Evolutionary conservation across 2,888 invertebrate species (phyloP).

Genomic region (Brachyptera putata): DNA sequence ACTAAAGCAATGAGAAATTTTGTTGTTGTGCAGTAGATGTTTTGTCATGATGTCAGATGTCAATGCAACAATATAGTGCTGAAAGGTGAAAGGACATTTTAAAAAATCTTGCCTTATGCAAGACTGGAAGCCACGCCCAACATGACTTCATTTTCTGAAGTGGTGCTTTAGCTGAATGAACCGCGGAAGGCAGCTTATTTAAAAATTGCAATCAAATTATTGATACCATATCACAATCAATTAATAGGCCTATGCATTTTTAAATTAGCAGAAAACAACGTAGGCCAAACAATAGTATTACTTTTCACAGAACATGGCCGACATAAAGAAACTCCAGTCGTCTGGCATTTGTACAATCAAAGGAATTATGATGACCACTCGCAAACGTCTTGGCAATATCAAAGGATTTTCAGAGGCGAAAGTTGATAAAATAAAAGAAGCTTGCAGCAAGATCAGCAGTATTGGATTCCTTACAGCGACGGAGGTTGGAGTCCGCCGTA

Average conservation of each 20-base stretch:
- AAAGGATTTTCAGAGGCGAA: constrained; percentile 75
- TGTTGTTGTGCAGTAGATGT: neutral
- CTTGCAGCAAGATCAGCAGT: constrained; percentile 60
- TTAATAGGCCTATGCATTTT: neutral
- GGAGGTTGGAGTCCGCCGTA: constrained; percentile 67
- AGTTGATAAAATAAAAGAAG: constrained; percentile 76
- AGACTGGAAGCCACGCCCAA: too few relatives aligned
- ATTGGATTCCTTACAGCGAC: constrained; percentile 69
- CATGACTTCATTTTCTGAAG: too few relatives aligned
- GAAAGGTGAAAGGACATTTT: too few relatives aligned
- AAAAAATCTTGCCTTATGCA: too few relatives aligned
- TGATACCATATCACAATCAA: neutral
- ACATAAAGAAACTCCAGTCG: constrained; percentile 71
- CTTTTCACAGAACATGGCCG: constrained; percentile 56
- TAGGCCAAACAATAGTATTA: neutral
- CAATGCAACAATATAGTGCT: too few relatives aligned
- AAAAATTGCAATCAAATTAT: too few relatives aligned
- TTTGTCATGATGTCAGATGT: too few relatives aligned
- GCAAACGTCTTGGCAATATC: constrained; percentile 64
- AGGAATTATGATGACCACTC: constrained; percentile 76
- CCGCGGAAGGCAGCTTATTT: too few relatives aligned
- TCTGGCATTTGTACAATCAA: constrained; percentile 76
- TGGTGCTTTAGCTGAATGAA: too few relatives aligned
- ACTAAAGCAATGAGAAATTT: neutral
- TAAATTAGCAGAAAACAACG: neutral